Conservation (phyloP, 1,140 invertebrate genomes). For the Pseudomyrmex cubaensis region DNA sequence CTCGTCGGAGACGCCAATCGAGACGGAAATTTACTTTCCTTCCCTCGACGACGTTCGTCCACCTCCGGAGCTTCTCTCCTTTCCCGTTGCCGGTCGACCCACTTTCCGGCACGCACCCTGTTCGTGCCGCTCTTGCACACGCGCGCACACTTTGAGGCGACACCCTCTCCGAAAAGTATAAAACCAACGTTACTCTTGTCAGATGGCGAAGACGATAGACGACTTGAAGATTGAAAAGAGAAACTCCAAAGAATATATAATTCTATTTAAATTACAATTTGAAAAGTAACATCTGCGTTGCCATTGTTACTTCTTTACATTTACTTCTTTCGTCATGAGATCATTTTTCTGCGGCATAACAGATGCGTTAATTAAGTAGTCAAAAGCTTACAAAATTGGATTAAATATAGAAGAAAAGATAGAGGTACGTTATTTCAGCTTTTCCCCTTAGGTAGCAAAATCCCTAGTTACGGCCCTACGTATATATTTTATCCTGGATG, state of each 20-base stretch:
- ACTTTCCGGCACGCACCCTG: slow-evolving; percentile 57
- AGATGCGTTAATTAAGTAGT: background rate
- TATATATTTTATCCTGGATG: slow-evolving; percentile 39
- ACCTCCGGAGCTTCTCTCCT: slow-evolving; percentile 24
- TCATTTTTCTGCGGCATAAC: background rate
- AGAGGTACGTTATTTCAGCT: background rate
- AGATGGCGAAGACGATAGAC: background rate
- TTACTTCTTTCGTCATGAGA: background rate
- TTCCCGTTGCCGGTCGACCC: slow-evolving; percentile 49
- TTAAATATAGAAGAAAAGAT: background rate
- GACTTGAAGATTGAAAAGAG: slow-evolving; percentile 5
- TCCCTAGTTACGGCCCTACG: slow-evolving; percentile 13
- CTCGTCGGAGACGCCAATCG: slow-evolving; percentile 56
- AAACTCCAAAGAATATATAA: background rate
- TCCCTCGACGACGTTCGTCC: slow-evolving; percentile 32
- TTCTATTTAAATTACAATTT: slow-evolving; percentile 2
- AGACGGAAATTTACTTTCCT: slow-evolving; percentile 71
- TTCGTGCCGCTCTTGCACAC: background rate
- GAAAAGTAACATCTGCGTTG: background rate
- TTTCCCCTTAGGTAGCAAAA: slow-evolving; percentile 33
- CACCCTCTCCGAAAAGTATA: slow-evolving; percentile 24
- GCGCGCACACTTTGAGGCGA: background rate
- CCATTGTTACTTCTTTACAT: background rate
- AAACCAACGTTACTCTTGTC: background rate
- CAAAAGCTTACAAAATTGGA: background rate